Base-by-base conservation (phyloP, 1,140 invertebrate genomes). In the Apolygus lucorum region DNA sequence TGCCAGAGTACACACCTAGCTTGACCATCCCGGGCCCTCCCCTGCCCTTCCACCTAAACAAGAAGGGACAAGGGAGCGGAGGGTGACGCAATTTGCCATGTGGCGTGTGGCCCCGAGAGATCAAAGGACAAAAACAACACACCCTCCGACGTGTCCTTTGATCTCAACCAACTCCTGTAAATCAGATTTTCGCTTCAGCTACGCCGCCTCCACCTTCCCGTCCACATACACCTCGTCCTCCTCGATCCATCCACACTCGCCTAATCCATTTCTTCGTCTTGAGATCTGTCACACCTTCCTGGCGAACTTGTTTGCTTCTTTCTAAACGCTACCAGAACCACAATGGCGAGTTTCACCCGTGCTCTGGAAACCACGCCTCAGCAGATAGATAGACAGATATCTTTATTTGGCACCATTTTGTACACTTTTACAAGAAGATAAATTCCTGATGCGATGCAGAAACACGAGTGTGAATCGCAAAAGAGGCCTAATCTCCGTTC, bases 101-200 rank as follows among this genome's bases (percentile, higher is more conserved):
- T 49, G 34, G 49, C 34, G 68, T 59, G 52, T 62, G 68, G 52
- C 52, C n/a, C 68, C 54, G 52, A 17, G 70, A 71, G 70, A 71
- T 71, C 70, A 71, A 71, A 71, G 70, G 70, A 69, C 63, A 71
- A 68, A 69, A 71, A 71, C 70, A 69, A 69, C 70, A 71, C 63
- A 64, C 25, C 52, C 21, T 17, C 59, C 59, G 54, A 26, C 64
- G 64, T 26, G 64, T 34, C 28, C 64, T 66, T 66, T 66, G 64
- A 66, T 66, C 27, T 66, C 64, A 34, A 66, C 64, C 64, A 66
- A 66, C 64, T 66, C 64, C 64, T 66, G 70, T 71, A 71, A 71
- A 71, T 71, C 70, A 68, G 70, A 71, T 71, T 71, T 71, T 71
- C 70, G 67, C 70, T 68, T 71, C 67, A 69, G 67, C 68, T 68